Conservation (phyloP, 1,140 invertebrate genomes). For the Wiebesia pumilae region DNA sequence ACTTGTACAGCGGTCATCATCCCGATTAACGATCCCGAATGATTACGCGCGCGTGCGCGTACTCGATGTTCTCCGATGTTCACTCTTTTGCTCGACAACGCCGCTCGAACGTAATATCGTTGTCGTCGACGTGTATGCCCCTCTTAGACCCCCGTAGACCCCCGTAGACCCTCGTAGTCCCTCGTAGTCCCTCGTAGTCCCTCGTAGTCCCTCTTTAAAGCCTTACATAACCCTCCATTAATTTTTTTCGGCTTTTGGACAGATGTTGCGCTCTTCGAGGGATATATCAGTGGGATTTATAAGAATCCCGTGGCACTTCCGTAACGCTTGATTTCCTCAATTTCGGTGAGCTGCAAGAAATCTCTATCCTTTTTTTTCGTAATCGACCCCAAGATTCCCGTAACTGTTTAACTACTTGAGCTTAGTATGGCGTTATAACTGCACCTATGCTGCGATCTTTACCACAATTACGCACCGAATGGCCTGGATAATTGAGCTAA, state of each 20-base stretch:
- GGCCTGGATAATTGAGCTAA: too few relatives aligned
- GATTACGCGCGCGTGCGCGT: neutral
- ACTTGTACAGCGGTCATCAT: conserved; percentile 22
- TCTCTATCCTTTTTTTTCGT: neutral
- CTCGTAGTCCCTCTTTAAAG: conserved; percentile 31
- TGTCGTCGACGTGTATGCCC: too few relatives aligned
- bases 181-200: too few relatives aligned
- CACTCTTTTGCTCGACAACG: neutral
- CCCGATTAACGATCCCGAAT: conserved; percentile 38
- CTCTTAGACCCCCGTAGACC: too few relatives aligned
- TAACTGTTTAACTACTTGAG: too few relatives aligned
- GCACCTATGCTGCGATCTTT: too few relatives aligned
- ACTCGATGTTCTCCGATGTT: neutral
- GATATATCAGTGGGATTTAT: neutral
- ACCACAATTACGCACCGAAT: too few relatives aligned
- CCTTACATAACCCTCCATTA: conserved; percentile 46
- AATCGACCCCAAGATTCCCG: too few relatives aligned
- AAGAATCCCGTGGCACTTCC: neutral
- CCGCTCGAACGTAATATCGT: neutral
- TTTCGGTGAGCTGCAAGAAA: neutral
- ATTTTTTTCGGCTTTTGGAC: neutral
- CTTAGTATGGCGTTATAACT: too few relatives aligned
- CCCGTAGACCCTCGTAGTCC: too few relatives aligned
- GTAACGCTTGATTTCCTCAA: neutral
- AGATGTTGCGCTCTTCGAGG: neutral